phyloP scores from a whole-genome alignment of 2,797 vertebrate species.

The Platyrinchus mystaceus region DNA sequence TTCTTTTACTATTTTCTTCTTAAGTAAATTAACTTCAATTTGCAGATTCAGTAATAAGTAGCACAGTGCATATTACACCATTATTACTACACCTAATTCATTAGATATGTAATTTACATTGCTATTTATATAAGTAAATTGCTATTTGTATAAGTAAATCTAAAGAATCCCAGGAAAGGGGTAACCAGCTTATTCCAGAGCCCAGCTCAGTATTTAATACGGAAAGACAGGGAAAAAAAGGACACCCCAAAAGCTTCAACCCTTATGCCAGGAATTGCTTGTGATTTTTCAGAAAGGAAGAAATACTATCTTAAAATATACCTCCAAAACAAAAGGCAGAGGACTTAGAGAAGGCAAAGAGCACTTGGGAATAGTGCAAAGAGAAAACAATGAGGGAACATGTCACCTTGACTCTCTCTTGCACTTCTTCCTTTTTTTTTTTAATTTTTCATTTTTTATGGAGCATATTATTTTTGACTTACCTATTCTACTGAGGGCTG shows the following conservation, averaged over 20 bases:
- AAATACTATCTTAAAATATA: background rate
- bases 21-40: conserved; percentile 49
- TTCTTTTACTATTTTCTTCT: conserved; percentile 13
- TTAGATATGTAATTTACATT: conserved; percentile 31
- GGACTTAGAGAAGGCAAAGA: background rate
- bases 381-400: background rate
- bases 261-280: background rate
- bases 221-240: background rate
- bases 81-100: conserved; percentile 30
- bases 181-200: background rate
- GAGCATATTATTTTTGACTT: background rate
- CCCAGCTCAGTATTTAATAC: background rate
- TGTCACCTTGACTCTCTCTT: background rate
- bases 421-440: background rate
- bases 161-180: background rate
- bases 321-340: background rate
- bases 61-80: background rate
- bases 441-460: background rate
- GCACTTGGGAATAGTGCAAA: background rate
- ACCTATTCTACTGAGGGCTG: background rate
- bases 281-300: background rate
- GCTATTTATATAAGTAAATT: conserved; percentile 1
- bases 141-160: conserved; percentile 34
- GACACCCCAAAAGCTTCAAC: background rate
- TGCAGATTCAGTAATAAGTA: conserved; percentile 16